These are phyloP conservation scores for Capitella teleta DNA, from an alignment of 1,140 invertebrate species.

Conservation along the genomic window DNA sequence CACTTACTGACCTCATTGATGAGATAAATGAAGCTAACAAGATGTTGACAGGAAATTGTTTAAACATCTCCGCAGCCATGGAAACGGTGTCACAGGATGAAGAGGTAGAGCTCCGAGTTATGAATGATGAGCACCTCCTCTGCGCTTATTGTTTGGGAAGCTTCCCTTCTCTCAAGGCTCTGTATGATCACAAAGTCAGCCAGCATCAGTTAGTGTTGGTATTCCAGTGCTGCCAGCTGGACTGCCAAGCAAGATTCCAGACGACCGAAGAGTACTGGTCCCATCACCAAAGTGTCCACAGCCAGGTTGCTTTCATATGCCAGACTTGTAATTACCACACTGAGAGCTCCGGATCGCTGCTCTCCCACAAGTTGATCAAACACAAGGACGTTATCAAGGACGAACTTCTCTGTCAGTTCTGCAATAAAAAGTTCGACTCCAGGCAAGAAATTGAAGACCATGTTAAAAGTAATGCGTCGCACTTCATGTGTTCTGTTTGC, in stretches of 20 bases:
- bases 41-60: too few species aligned
- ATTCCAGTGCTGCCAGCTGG: background rate
- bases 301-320: conserved; percentile 6
- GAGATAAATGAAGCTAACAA: too few species aligned
- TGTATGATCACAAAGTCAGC: background rate
- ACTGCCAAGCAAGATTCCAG: background rate
- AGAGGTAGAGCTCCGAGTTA: background rate
- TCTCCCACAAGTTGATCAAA: background rate
- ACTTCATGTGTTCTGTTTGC: background rate
- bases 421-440: background rate
- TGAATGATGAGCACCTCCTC: background rate
- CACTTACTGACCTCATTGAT: too few species aligned
- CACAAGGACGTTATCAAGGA: background rate
- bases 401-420: background rate
- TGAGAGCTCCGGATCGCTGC: background rate
- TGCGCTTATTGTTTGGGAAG: background rate
- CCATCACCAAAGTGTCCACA: background rate
- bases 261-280: background rate
- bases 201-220: background rate
- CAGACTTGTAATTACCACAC: conserved; percentile 3
- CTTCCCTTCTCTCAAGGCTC: background rate
- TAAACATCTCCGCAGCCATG: too few species aligned
- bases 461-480: background rate
- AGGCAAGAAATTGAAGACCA: background rate
- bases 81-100: too few species aligned